These are phyloP conservation scores for Cosmia pyralina DNA, from an alignment of 2,888 invertebrate genomes.

Conservation along the genomic window DNA sequence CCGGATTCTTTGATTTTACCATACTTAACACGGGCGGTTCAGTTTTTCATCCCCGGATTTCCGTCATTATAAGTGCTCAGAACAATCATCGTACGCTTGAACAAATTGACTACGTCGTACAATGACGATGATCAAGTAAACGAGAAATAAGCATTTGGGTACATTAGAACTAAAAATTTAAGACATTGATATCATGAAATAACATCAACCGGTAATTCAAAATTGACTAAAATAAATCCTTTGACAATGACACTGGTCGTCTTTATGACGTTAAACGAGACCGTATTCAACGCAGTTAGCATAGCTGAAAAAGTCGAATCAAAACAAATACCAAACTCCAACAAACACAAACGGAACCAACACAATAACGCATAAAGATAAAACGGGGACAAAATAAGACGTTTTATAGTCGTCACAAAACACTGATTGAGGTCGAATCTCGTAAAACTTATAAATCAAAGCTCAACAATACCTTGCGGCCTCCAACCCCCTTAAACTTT, in stretches of 20 bases:
- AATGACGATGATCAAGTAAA: neutral
- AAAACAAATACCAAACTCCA: neutral
- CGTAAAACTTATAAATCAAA: constrained; percentile 64
- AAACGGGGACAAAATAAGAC: constrained; percentile 28
- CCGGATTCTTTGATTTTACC: too few relatives aligned
- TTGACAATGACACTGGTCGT: too few relatives aligned
- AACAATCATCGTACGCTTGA: too few relatives aligned
- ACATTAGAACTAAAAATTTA: neutral
- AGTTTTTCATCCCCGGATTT: too few relatives aligned
- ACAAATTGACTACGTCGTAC: too few relatives aligned
- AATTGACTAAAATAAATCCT: neutral
- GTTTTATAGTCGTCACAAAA: constrained; percentile 62
- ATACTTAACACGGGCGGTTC: too few relatives aligned
- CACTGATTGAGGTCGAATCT: constrained; percentile 62
- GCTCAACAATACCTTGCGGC: constrained; percentile 54
- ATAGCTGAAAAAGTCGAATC: neutral
- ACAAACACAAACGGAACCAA: neutral
- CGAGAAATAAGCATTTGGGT: neutral
- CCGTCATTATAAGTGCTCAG: too few relatives aligned
- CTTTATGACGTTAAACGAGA: neutral
- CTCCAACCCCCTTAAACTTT: constrained; percentile 53
- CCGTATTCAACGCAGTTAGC: too few relatives aligned
- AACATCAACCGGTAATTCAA: neutral
- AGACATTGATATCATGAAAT: neutral
- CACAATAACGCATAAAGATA: constrained; percentile 15